Base-by-base conservation (phyloP, 2,888 invertebrate species). In the Drosophila histrio region DNA sequence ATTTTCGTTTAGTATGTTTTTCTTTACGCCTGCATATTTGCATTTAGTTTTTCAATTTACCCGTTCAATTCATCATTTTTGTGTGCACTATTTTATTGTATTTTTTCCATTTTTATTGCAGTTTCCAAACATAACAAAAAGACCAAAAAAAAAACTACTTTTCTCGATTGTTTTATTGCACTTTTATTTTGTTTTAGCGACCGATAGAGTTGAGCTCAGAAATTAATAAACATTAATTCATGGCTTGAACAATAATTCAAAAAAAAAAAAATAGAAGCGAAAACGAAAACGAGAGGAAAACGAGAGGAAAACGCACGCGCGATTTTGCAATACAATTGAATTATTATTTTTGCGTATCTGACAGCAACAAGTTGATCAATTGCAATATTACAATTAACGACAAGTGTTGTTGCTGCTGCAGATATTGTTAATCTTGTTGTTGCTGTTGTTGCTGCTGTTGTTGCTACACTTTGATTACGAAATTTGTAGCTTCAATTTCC, bases 301-400 rank as follows among this genome's bases (percentile, higher is more conserved):
- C 26, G 26, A 6, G 9, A 6, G 6, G 0, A 9, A 36, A 17
- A 19, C 11, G 2, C 36, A 19, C 19, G 36, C 36, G 17, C 17
- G 3, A n/a, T 11, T 36, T 13, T 36, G 17, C 19, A 36, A 36
- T 11, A 17, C 1, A 19, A 19, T 7, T 26, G 1, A 28, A 7
- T 44, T 6, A 8, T 2, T 17, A 17, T 17, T 28, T 28, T 49
- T 53, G 39, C 30, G 39, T 30, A 59, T 53, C 30, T 46, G 28
- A 34, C 30, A 66, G 77, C 81, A 81, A 81, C 81, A 87, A 85
- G 81, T 81, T 81, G 86, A 68, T 38, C 22, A 53, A 66, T 52
- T 61, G 64, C 50, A 49, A 46, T 34, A 24, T 54, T n/a, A n/a
- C 19, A 46, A 53, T 49, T 64, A 70, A 57, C 11, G 41, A 49